phyloP scores from a whole-genome alignment of 1,140 invertebrate species.

The Telenomus remus region DNA sequence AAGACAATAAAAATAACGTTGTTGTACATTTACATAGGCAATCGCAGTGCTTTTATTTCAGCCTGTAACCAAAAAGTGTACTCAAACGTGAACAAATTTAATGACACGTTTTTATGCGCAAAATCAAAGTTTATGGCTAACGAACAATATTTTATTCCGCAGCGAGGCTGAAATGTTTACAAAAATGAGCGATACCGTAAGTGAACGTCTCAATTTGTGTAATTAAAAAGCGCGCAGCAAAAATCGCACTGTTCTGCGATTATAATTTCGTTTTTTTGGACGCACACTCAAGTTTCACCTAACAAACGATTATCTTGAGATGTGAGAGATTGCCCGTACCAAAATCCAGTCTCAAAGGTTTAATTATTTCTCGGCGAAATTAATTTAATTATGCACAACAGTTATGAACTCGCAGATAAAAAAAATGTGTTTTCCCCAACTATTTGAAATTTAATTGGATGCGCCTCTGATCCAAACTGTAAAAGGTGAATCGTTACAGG shows the following conservation, averaged over 20 bases:
- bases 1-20: conserved; percentile 44
- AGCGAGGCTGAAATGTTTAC: no score
- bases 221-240: no score
- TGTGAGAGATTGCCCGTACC: no score
- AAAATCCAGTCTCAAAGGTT: no score
- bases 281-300: no score
- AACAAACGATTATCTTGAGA: no score
- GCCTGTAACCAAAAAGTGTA: conserved; percentile 9
- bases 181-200: no score
- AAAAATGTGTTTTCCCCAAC: background rate
- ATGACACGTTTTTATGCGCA: conserved; percentile 5
- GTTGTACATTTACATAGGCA: conserved; percentile 41
- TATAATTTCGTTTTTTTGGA: no score
- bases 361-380: no score
- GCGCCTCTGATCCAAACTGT: conserved; percentile 5
- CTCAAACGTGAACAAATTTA: conserved; percentile 16
- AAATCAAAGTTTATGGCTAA: conserved; percentile 3
- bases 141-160: background rate
- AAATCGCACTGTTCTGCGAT: no score
- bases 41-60: conserved; percentile 26
- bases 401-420: background rate
- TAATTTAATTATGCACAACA: no score
- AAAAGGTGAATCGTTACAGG: conserved; percentile 10
- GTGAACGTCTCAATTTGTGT: no score
- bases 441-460: background rate